Evolutionary conservation across 2,797 vertebrate species (phyloP).

Genomic region (Sparidentex hasta): DNA sequence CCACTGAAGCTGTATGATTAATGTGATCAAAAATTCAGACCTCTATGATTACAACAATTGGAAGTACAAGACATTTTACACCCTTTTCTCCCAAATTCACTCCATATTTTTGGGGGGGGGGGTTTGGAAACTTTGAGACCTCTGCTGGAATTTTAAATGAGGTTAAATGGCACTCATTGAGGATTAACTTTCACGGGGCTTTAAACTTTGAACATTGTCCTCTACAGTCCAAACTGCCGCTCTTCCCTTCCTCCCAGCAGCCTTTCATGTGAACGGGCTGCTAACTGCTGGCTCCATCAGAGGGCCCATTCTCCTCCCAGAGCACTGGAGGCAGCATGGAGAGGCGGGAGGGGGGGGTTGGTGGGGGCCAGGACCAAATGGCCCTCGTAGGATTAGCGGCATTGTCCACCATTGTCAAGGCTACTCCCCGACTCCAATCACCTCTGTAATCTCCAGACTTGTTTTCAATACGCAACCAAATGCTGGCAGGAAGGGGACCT

Average conservation of each 20-base stretch:
- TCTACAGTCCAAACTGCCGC: not conserved
- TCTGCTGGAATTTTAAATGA: not conserved
- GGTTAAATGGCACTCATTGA: not conserved
- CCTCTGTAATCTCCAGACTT: conserved; percentile 54
- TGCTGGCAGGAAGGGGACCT: conserved; percentile 53
- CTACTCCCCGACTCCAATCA: conserved; percentile 56
- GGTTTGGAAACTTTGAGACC: not conserved
- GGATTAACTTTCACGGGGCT: not conserved
- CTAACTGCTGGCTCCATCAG: conserved; percentile 59
- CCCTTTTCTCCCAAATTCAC: not conserved
- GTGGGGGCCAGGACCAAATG: conserved; percentile 47
- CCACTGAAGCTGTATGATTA: not conserved
- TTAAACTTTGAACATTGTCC: conserved; percentile 16
- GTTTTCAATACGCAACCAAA: conserved; percentile 75
- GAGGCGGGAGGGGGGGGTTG: not conserved
- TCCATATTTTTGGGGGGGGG: not conserved
- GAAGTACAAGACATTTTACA: not conserved
- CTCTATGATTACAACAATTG: not conserved
- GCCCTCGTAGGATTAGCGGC: conserved; percentile 61
- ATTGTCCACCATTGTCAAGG: conserved; percentile 73
- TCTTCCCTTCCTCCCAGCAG: conserved; percentile 37
- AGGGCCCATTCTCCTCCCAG: conserved; percentile 34
- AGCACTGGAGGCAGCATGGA: conserved; percentile 38
- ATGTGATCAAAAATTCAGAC: not conserved
- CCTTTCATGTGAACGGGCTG: conserved; percentile 62